Evolutionary conservation across 2,113 vertebrate genomes (phyloP), one percentile per base, ranked within the genome.

Genomic region (Siniperca chuatsi): DNA sequence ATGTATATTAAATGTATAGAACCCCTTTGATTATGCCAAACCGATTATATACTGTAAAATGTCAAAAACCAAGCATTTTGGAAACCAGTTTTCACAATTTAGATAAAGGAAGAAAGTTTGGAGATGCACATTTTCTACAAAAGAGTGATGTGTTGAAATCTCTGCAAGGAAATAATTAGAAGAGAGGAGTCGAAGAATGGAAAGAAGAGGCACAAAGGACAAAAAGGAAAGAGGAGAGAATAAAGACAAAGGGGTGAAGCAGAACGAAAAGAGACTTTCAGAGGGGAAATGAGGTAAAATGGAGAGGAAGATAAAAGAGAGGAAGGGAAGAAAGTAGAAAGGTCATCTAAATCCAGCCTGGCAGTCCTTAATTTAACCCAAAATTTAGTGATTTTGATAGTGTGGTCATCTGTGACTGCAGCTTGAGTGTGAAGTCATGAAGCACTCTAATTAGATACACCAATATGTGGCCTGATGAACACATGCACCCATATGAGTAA

Each of bases 331-430:
- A 75, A 81, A 29, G 40, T 33, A 75, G 58, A 74, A 20, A 66
- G 61, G 21, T 52, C 60, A 76, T 58, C 42, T 68, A n/a, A 61
- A 86, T 60, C 21, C 57, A 72, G 37, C 50, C 69, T 46, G 44
- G 46, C 87, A 79, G n/a, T 44, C 35, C 48, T 57, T 62, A 50
- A 79, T 83, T 79, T 79, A 42, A 81, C 69, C 66, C 73, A 75
- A 46, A 42, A 55, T 40, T 65, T 71, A 66, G 8, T n/a, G 15
- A 70, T 84, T 66, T 81, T 74, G 35, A 81, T 55, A 25, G 42
- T 33, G 50, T n/a, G 4, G n/a, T 58, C 8, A 15, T 65, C 48
- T 71, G 15, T 67, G 77, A 86, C 71, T 18, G 16, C 48, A 50
- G 48, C 48, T 71, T 76, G 40, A 72, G 46, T 68, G 35, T 66